phyloP scores from a whole-genome alignment of 1,140 invertebrate species.

The Heliconius nattereri region DNA sequence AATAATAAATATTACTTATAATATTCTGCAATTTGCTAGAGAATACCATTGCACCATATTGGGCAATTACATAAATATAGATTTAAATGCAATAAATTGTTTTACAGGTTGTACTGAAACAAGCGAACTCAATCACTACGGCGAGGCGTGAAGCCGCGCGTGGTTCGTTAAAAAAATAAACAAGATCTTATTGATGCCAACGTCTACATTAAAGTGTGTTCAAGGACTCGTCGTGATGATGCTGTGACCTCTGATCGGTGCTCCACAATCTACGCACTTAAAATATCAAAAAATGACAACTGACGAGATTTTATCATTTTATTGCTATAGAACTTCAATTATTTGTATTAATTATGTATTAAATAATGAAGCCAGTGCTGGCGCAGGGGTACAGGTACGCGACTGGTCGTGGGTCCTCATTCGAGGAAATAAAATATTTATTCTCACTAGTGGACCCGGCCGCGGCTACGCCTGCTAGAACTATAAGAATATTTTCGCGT shows the following conservation, averaged over 20 bases:
- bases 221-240: slow-evolving; percentile 33
- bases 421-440: too few relatives aligned
- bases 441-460: too few relatives aligned
- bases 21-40: neutral
- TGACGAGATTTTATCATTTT: neutral
- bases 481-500: too few relatives aligned
- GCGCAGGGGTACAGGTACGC: too few relatives aligned
- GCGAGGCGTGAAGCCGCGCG: slow-evolving; percentile 13
- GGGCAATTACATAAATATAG: neutral
- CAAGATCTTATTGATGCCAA: slow-evolving; percentile 43
- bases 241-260: slow-evolving; percentile 21
- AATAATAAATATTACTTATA: neutral
- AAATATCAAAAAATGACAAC: slow-evolving; percentile 17
- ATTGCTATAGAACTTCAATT: too few relatives aligned
- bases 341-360: too few relatives aligned
- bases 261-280: slow-evolving; percentile 13
- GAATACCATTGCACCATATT: neutral
- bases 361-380: too few relatives aligned
- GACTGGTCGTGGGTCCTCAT: too few relatives aligned
- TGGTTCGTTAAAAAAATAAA: slow-evolving; percentile 42
- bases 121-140: slow-evolving; percentile 25
- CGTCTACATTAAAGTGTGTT: slow-evolving; percentile 44
- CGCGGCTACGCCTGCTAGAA: too few relatives aligned
- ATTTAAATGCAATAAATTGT: neutral
- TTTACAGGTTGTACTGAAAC: neutral